Percentiles rank a stretch among this genome's conserved stretches.
These are phyloP conservation scores for Mormyrus iriodes DNA, from an alignment of 2,113 vertebrate species.

Conservation along the genomic window DNA sequence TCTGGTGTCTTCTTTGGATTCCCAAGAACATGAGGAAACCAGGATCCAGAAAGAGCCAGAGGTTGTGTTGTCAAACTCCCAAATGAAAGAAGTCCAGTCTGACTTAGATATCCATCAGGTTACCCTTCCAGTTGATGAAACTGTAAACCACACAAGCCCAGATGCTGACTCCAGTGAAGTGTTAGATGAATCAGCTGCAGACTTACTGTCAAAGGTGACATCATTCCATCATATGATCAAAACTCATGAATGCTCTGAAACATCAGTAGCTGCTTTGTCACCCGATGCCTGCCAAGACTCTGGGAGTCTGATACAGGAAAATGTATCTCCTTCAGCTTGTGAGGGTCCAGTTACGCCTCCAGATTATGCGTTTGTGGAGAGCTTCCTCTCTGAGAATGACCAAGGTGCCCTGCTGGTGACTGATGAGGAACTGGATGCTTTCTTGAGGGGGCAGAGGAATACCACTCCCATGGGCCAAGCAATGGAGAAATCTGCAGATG, in stretches of 20 bases:
- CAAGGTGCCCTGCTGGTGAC: conserved; percentile 67
- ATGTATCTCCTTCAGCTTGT: conserved; percentile 26
- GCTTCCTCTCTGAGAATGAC: conserved; percentile 66
- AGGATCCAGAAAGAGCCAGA: conserved; percentile 36
- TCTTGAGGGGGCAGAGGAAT: conserved; percentile 68
- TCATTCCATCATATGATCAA: not conserved
- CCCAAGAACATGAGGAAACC: conserved; percentile 35
- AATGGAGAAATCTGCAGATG: conserved; percentile 26
- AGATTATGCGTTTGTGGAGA: conserved; percentile 55
- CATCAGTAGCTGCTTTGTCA: conserved; percentile 30
- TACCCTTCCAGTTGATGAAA: not conserved
- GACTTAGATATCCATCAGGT: conserved; percentile 21
- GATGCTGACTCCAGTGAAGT: conserved; percentile 23
- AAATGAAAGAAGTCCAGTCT: conserved; percentile 35
- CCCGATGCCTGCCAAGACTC: conserved; percentile 33
- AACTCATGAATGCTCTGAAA: conserved; percentile 19
- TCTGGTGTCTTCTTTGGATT: conserved; percentile 44
- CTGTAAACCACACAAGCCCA: not conserved
- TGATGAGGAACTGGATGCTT: conserved; percentile 86
- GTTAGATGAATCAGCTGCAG: conserved; percentile 16
- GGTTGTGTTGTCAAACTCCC: conserved; percentile 28
- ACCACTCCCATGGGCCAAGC: conserved; percentile 26
- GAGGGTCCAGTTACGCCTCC: conserved; percentile 44
- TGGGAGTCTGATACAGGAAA: conserved; percentile 25
- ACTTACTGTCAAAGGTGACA: not conserved